Conservation (phyloP, 2,113 vertebrate genomes). For the Antechinus stuartii region DNA sequence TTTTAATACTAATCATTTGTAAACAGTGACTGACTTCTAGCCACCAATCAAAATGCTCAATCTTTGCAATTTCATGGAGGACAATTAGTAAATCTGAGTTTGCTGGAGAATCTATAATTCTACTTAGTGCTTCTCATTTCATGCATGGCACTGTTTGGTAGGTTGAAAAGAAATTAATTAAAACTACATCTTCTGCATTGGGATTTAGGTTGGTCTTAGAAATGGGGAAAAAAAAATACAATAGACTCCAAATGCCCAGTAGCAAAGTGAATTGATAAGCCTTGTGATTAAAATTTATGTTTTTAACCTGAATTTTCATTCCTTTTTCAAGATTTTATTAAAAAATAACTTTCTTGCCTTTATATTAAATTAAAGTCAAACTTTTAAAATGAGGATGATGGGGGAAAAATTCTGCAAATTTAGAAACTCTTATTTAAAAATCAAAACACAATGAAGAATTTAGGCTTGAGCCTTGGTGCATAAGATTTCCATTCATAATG, state of each 20-base stretch:
- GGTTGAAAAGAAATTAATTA: slow-evolving; percentile 17
- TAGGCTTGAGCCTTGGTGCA: not conserved
- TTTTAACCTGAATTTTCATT: slow-evolving; percentile 7
- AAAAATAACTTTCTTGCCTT: slow-evolving; percentile 34
- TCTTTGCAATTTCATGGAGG: not conserved
- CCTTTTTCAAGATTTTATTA: slow-evolving; percentile 46
- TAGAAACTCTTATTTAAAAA: slow-evolving; percentile 41
- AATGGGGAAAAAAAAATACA: not conserved
- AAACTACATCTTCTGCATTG: not conserved
- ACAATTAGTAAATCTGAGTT: not conserved
- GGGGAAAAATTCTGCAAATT: slow-evolving; percentile 32
- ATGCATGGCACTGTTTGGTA: not conserved
- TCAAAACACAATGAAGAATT: slow-evolving; percentile 56
- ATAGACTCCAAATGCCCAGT: not conserved
- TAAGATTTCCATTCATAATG: slow-evolving; percentile 30
- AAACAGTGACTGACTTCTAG: slow-evolving; percentile 11
- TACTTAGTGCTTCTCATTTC: slow-evolving; percentile 27
- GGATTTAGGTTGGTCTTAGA: not conserved
- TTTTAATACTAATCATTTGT: not conserved
- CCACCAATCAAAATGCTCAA: not conserved
- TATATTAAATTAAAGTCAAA: slow-evolving; percentile 35
- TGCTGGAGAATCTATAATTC: not conserved
- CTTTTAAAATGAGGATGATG: slow-evolving; percentile 40
- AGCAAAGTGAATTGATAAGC: not conserved
- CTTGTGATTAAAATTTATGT: not conserved